A percentile compares a stretch with the other conserved stretches of the same genome.
Evolutionary conservation across 2,113 vertebrate species (phyloP).

Genomic region (Sander lucioperca): DNA sequence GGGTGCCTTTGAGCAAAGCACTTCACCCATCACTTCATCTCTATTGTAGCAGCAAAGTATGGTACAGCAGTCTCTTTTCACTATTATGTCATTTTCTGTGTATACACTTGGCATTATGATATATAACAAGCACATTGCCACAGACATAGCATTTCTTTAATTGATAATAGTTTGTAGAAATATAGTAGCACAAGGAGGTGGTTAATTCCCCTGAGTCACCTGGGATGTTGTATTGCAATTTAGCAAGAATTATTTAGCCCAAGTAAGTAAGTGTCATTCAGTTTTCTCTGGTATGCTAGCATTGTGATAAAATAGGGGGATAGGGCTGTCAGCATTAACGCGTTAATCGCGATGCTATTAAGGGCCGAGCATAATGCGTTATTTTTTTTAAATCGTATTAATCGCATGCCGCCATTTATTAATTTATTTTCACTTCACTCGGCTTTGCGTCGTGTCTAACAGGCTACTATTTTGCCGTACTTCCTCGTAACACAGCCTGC

Average conservation of each 20-base stretch:
- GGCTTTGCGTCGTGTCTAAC: too few species aligned
- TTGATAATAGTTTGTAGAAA: neutral
- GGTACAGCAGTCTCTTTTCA: conserved; percentile 8
- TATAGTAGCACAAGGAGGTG: neutral
- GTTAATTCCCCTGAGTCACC: too few species aligned
- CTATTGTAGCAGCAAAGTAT: neutral
- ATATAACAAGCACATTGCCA: neutral
- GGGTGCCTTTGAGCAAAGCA: conserved; percentile 37
- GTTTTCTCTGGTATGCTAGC: neutral
- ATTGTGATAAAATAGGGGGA: neutral
- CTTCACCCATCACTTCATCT: neutral
- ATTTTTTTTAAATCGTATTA: too few species aligned
- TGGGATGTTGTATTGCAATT: too few species aligned
- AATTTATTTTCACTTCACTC: too few species aligned
- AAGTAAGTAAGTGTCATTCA: too few species aligned
- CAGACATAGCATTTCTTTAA: neutral
- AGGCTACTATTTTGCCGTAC: too few species aligned
- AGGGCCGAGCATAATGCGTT: too few species aligned
- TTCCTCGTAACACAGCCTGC: too few species aligned
- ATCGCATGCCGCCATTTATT: too few species aligned
- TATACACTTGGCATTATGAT: neutral
- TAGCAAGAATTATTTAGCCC: neutral
- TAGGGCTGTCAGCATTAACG: too few species aligned
- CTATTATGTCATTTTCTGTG: neutral
- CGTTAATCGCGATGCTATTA: too few species aligned